Evolutionary conservation across 2,888 invertebrate genomes (phyloP), one percentile per base, ranked within the genome.

Genomic region (Aricia artaxerxes): DNA sequence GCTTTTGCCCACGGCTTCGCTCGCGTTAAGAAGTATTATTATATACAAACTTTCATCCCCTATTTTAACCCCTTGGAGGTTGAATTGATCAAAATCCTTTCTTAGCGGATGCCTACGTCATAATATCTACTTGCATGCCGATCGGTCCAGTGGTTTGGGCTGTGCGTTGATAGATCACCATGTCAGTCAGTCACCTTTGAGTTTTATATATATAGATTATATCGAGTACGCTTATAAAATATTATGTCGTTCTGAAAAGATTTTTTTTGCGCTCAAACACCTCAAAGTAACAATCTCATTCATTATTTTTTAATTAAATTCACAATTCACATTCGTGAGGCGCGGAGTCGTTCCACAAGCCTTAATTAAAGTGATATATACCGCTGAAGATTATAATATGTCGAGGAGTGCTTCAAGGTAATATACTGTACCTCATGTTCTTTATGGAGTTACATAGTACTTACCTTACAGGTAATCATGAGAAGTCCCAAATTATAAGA

Each of bases 221-320:
- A 73, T 49, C 24, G 11, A 44, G 73, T 49, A 69, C 53, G 53
- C 11, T 31, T 31, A 64, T 64, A 31, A 9, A 64, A 64, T 44
- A 44, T 38, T 38, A 4, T 44, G 31, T 64, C 2, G 64, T 4
- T 38, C 73, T 77, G 9, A 77, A 77, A 57, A 60, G 9, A 64
- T n/a, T 60, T 24, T 77, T 53, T 61, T 24, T 1, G n/a, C 77
- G 64, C 77, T 40, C 13, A 77, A 61, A 76, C 53, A 69, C 69
- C 69, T 38, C 64, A 81, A 82, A 82, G 79, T 82, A 81, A 81
- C 69, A 78, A 76, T 78, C 61, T 80, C 73, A 79, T 80, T 82
- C 83, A 84, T 87, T 85, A 84, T 84, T 86, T 86, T 85, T 85
- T 85, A 85, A 86, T 86, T 86, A 84, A 85, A 86, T 85, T 83